A percentile compares a stretch with the other conserved stretches of the same genome.
These are phyloP conservation scores for Ariopsis seemanni DNA, from an alignment of 2,113 vertebrate genomes.

Conservation along the genomic window DNA sequence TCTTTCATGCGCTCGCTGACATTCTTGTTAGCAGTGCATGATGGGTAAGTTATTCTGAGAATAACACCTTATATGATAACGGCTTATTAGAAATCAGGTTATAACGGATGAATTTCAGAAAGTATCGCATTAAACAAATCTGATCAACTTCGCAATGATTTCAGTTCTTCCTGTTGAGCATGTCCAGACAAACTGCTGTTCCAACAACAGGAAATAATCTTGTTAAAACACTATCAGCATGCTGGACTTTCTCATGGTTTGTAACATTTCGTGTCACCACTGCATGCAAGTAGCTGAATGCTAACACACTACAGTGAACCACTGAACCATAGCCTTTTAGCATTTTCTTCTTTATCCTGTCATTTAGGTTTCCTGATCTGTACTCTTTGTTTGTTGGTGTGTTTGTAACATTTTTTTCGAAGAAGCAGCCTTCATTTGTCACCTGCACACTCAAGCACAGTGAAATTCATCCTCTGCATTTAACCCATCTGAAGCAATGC, in stretches of 20 bases:
- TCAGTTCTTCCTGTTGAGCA: background rate
- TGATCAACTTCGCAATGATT: background rate
- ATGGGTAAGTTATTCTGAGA: background rate
- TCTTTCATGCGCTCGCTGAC: too few species aligned
- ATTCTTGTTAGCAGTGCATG: background rate
- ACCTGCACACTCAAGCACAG: too few species aligned
- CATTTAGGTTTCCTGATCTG: background rate
- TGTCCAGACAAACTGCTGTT: background rate
- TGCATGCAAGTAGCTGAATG: background rate
- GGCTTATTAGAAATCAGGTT: background rate
- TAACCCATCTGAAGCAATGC: too few species aligned
- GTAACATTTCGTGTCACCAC: background rate
- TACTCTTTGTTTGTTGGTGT: background rate
- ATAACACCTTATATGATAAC: background rate
- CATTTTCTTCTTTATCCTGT: background rate
- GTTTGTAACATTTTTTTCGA: too few species aligned
- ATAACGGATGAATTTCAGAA: background rate
- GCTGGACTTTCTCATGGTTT: background rate
- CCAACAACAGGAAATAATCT: background rate
- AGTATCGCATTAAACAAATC: background rate
- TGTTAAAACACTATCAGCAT: background rate
- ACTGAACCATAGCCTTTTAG: background rate
- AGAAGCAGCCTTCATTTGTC: too few species aligned
- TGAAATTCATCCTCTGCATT: too few species aligned
- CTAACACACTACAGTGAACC: background rate